Percentiles rank a stretch among this genome's conserved stretches.
phyloP scores from a whole-genome alignment of 2,797 vertebrate species.

The Tragelaphus eurycerus region DNA sequence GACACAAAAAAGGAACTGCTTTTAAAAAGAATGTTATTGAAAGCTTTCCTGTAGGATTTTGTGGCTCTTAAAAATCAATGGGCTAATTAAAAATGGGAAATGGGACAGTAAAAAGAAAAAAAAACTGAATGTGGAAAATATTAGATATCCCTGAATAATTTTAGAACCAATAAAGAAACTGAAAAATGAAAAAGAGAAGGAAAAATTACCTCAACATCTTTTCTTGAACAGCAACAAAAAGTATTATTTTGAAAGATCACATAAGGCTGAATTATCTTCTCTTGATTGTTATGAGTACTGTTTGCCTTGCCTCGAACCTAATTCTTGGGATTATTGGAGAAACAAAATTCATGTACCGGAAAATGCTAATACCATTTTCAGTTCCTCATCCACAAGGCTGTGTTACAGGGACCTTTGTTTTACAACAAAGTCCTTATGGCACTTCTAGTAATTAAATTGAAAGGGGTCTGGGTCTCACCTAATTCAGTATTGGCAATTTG shows the following conservation, averaged over 20 bases:
- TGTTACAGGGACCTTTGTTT: neutral
- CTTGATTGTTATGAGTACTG: neutral
- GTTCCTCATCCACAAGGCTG: neutral
- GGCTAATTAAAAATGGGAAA: slow-evolving; percentile 73
- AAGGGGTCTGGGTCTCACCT: neutral
- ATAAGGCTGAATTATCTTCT: neutral
- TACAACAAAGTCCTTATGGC: neutral
- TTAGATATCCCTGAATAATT: slow-evolving; percentile 45
- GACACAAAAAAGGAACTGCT: slow-evolving; percentile 67
- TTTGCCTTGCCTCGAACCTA: neutral
- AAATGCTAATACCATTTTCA: neutral
- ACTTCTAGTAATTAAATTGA: neutral
- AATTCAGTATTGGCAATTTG: neutral
- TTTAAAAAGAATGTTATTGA: slow-evolving; percentile 69
- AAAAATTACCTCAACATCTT: neutral
- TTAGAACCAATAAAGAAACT: slow-evolving; percentile 47
- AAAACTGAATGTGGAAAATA: slow-evolving; percentile 27
- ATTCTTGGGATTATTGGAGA: neutral
- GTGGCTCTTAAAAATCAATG: slow-evolving; percentile 75
- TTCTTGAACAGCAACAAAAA: neutral
- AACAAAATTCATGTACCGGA: neutral
- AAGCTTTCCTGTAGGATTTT: slow-evolving; percentile 61
- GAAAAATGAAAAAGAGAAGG: neutral
- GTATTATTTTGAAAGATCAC: neutral
- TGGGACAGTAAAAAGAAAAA: slow-evolving; percentile 56